phyloP scores from a whole-genome alignment of 1,140 invertebrate genomes.

The Tribolium madens region DNA sequence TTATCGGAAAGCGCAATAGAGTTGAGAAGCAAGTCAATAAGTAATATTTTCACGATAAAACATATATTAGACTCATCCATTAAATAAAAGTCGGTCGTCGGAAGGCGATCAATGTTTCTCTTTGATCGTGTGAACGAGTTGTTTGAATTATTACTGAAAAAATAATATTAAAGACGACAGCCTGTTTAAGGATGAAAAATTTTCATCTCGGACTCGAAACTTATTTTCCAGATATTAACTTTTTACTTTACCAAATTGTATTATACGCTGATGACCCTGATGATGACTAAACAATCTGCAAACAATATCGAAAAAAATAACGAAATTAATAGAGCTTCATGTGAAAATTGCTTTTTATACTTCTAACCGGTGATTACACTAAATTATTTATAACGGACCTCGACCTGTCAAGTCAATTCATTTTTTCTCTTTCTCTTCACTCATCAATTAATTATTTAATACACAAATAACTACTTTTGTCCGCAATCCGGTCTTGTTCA shows the following conservation, averaged over 20 bases:
- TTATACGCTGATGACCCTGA: slow-evolving; percentile 33
- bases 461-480: slow-evolving; percentile 38
- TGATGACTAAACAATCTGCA: slow-evolving; percentile 38
- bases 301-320: slow-evolving; percentile 35
- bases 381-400: slow-evolving; percentile 34
- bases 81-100: slow-evolving; percentile 24
- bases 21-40: slow-evolving; percentile 1
- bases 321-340: slow-evolving; percentile 39
- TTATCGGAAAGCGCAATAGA: not conserved
- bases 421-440: slow-evolving; percentile 21
- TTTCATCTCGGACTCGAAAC: slow-evolving; percentile 9
- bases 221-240: slow-evolving; percentile 34
- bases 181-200: slow-evolving; percentile 32
- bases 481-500: slow-evolving; percentile 24
- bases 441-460: slow-evolving; percentile 40
- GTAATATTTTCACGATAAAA: slow-evolving; percentile 13
- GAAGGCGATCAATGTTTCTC: not conserved
- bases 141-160: slow-evolving; percentile 19
- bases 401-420: slow-evolving; percentile 30
- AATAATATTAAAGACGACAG: slow-evolving; percentile 13
- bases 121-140: slow-evolving; percentile 16
- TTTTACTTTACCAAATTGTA: slow-evolving; percentile 31
- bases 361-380: slow-evolving; percentile 36
- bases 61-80: slow-evolving; percentile 17
- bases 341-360: slow-evolving; percentile 39